phyloP scores from a whole-genome alignment of 2,888 invertebrate species.

The Alcis repandata region DNA sequence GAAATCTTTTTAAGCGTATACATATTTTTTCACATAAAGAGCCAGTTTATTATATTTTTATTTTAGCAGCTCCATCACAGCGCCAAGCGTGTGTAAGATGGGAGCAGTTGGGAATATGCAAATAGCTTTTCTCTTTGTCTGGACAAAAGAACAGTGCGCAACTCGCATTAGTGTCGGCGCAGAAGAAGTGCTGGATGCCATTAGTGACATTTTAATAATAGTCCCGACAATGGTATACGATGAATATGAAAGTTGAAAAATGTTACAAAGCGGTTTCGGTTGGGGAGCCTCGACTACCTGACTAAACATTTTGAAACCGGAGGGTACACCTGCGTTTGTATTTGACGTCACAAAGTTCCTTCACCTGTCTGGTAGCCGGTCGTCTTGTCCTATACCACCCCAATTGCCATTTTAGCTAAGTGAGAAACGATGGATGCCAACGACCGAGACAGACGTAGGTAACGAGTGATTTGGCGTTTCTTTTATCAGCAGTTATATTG shows the following conservation, averaged over 20 bases:
- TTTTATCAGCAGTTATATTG: slow-evolving; percentile 55
- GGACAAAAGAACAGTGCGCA: slow-evolving; percentile 67
- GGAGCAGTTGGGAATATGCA: slow-evolving; percentile 62
- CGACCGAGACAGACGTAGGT: slow-evolving; percentile 40
- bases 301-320: slow-evolving; percentile 59
- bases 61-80: slow-evolving; percentile 33
- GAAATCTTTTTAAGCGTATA: slow-evolving; percentile 8
- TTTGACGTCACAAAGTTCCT: slow-evolving; percentile 68
- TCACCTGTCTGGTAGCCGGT: slow-evolving; percentile 67
- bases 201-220: slow-evolving; percentile 65
- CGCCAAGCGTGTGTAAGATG: slow-evolving; percentile 53
- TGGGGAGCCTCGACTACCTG: slow-evolving; percentile 54
- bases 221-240: slow-evolving; percentile 27
- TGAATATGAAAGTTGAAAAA: slow-evolving; percentile 50
- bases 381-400: slow-evolving; percentile 55
- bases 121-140: slow-evolving; percentile 64
- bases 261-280: slow-evolving; percentile 44
- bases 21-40: slow-evolving; percentile 11
- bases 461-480: slow-evolving; percentile 44
- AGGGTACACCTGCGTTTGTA: slow-evolving; percentile 68
- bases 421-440: slow-evolving; percentile 54
- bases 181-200: slow-evolving; percentile 60
- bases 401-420: slow-evolving; percentile 54
- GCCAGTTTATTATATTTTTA: slow-evolving; percentile 25
- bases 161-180: slow-evolving; percentile 66